Conservation (phyloP, 2,113 vertebrate species). For the Leiothrix lutea region DNA sequence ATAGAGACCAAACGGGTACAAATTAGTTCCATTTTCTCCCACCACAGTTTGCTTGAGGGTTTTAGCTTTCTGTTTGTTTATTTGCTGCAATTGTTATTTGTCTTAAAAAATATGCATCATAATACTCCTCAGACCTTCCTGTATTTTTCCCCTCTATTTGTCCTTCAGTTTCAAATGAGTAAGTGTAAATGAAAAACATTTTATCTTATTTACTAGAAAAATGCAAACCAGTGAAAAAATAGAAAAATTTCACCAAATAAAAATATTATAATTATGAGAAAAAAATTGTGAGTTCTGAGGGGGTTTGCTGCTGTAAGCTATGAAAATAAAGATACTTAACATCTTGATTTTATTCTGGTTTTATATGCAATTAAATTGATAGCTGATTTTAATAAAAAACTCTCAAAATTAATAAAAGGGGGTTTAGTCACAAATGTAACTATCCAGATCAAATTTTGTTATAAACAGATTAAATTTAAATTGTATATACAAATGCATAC, state of each 20-base stretch:
- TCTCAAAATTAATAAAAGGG: not conserved
- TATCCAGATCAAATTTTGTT: not conserved
- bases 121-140: not conserved
- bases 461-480: not conserved
- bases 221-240: not conserved
- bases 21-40: not conserved
- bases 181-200: not conserved
- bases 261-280: not conserved
- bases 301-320: not conserved
- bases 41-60: accelerated
- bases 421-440: not conserved
- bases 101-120: not conserved
- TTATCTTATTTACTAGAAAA: not conserved
- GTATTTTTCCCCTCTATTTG: not conserved
- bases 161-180: not conserved
- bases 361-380: not conserved
- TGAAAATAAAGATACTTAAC: not conserved
- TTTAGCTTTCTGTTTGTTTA: not conserved
- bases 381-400: not conserved
- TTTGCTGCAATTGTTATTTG: not conserved
- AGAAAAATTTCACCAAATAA: not conserved
- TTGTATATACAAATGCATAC: not conserved
- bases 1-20: not conserved
- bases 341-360: not conserved
- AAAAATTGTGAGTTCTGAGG: not conserved